Conservation (phyloP, 2,797 vertebrate genomes). For the Coregonus sp. region DNA sequence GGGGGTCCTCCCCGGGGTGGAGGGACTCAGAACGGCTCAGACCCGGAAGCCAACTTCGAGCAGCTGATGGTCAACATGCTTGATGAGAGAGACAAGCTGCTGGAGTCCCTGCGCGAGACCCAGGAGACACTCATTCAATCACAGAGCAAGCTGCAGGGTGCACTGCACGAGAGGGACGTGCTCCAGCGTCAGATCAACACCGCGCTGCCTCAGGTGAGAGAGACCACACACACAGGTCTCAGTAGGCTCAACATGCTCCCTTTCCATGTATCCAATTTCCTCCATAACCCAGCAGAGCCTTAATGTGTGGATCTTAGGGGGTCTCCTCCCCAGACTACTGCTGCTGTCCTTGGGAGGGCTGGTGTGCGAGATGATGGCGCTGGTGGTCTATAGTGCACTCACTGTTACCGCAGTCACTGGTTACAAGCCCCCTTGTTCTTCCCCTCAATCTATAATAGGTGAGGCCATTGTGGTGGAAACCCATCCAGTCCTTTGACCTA, state of each 20-base stretch:
- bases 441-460: neutral
- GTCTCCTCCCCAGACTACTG: neutral
- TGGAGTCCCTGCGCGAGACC: constrained; percentile 93
- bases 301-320: neutral
- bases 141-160: constrained; percentile 91
- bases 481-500: neutral
- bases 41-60: constrained; percentile 93
- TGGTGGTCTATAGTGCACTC: neutral
- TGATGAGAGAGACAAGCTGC: constrained; percentile 95
- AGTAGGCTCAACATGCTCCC: no score
- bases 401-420: neutral
- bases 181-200: constrained; percentile 95
- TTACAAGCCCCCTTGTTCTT: neutral
- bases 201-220: constrained; percentile 90
- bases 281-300: neutral
- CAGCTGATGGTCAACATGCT: constrained; percentile 99
- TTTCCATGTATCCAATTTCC: neutral
- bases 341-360: neutral
- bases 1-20: constrained; percentile 83
- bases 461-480: neutral
- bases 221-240: neutral
- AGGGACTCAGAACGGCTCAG: constrained; percentile 78
- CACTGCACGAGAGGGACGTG: constrained; percentile 90
- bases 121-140: constrained; percentile 90
- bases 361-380: neutral